A percentile compares a stretch with the other conserved stretches of the same genome.
Evolutionary conservation across 2,113 vertebrate genomes (phyloP).

Genomic region (Tinamus guttatus): DNA sequence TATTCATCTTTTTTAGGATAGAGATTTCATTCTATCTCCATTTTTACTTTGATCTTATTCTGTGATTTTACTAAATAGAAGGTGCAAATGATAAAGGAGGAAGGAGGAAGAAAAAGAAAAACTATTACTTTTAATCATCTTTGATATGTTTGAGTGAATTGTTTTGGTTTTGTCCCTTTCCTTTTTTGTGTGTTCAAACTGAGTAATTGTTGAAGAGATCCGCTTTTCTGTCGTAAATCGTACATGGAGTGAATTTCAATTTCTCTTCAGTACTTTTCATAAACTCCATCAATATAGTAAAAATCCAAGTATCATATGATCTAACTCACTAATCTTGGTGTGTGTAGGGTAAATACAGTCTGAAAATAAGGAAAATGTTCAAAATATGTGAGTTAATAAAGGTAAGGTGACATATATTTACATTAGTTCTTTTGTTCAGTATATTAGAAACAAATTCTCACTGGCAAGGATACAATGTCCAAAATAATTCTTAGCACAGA

Average conservation of each 20-base stretch:
- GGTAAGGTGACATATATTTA: neutral
- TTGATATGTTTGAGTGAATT: neutral
- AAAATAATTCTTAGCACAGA: neutral
- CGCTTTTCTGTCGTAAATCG: neutral
- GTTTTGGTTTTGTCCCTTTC: neutral
- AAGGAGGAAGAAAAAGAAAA: accelerated
- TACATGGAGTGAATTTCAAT: neutral
- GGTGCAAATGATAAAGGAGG: neutral
- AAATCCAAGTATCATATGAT: neutral
- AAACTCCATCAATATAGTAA: neutral
- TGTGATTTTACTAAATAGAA: neutral
- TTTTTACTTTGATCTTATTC: neutral
- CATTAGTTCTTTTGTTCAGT: neutral
- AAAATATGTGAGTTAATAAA: neutral
- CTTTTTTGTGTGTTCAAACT: neutral
- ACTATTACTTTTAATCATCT: neutral
- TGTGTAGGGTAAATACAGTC: neutral
- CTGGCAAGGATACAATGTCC: neutral
- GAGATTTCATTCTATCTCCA: neutral
- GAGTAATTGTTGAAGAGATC: neutral
- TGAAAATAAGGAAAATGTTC: neutral
- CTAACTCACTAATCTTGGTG: neutral
- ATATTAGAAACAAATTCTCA: neutral
- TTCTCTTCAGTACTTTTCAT: neutral
- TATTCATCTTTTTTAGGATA: neutral